Evolutionary conservation across 1,140 invertebrate species (phyloP).

Genomic region (Tetranychus urticae): DNA sequence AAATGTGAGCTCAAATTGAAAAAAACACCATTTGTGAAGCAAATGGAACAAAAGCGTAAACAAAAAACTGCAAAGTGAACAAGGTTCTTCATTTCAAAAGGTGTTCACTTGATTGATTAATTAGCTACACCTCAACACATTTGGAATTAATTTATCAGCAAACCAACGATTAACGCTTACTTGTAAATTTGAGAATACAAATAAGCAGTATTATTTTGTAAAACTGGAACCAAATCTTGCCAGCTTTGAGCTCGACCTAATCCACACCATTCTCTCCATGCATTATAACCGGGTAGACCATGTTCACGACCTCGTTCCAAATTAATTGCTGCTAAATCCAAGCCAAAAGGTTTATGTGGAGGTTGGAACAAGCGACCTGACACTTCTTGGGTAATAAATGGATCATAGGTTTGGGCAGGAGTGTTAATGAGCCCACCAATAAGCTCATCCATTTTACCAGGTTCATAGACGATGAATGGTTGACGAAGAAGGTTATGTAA

Average conservation of each 20-base stretch:
- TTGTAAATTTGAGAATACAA: slow-evolving; percentile 15
- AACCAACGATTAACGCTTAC: slow-evolving; percentile 2
- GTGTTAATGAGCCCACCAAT: slow-evolving; percentile 77
- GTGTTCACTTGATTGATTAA: no score
- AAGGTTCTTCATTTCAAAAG: no score
- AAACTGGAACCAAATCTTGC: slow-evolving; percentile 13
- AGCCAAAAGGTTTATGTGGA: slow-evolving; percentile 29
- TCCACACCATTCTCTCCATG: slow-evolving; percentile 47
- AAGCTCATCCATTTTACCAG: slow-evolving; percentile 72
- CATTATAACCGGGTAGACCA: slow-evolving; percentile 51
- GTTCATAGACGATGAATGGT: slow-evolving; percentile 66
- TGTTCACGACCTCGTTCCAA: slow-evolving; percentile 69
- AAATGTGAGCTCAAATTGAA: no score
- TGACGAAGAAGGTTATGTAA: slow-evolving; percentile 60
- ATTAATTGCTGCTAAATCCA: slow-evolving; percentile 62
- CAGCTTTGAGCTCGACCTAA: slow-evolving; percentile 15
- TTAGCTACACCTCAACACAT: no score
- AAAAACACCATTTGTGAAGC: no score
- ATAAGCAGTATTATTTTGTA: slow-evolving; percentile 15
- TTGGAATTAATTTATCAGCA: not conserved
- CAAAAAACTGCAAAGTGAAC: no score
- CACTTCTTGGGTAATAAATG: slow-evolving; percentile 56
- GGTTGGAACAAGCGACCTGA: slow-evolving; percentile 47
- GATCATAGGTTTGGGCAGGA: slow-evolving; percentile 80
- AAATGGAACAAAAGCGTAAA: no score